Percentiles rank a stretch among this genome's conserved stretches.
phyloP scores from a whole-genome alignment of 2,888 invertebrate species.

The Drosophila flavopinicola region DNA sequence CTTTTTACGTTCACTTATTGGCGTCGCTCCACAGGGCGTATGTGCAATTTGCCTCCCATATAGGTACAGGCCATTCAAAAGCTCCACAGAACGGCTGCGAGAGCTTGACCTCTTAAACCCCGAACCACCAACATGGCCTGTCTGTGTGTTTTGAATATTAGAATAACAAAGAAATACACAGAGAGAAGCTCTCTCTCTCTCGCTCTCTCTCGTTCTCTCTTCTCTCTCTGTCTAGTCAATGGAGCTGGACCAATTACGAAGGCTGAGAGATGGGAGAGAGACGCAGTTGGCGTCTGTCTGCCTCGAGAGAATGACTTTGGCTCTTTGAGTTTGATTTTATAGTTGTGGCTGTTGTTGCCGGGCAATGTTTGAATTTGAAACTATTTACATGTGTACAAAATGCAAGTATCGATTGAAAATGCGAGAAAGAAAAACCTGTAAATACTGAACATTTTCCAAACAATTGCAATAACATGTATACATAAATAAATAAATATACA shows the following conservation, averaged over 20 bases:
- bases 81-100: conserved; percentile 8
- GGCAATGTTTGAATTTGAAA: not conserved
- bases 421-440: too few species aligned
- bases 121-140: conserved; percentile 6
- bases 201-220: not conserved
- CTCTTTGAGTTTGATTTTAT: not conserved
- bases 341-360: not conserved
- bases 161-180: not conserved
- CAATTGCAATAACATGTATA: too few species aligned
- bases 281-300: not conserved
- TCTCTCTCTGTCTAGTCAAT: not conserved
- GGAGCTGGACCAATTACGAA: not conserved
- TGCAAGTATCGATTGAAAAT: too few species aligned
- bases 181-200: not conserved
- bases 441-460: too few species aligned
- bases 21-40: conserved; percentile 24
- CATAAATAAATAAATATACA: too few species aligned
- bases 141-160: conserved; percentile 29
- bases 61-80: conserved; percentile 38
- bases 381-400: too few species aligned
- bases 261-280: not conserved
- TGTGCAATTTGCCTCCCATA: conserved; percentile 30
- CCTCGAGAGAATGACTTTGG: not conserved
- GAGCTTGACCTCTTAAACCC: conserved; percentile 14
- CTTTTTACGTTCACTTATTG: not conserved